Percentiles rank a stretch among this genome's conserved stretches.
Conservation (phyloP, 2,113 vertebrate genomes). For the Sus scrofa region T2T-Sscrofa CM000825.6:55219001-55219500, state of each 20-base stretch:
- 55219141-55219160: neutral
- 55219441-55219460: conserved; percentile 30
- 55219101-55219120: conserved; percentile 36
- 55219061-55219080: neutral
- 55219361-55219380: conserved; percentile 8
- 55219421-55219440: conserved; percentile 46
- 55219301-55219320: conserved; percentile 37
- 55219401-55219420: conserved; percentile 22
- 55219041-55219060: neutral
- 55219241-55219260: neutral
- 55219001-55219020: neutral
- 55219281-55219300: conserved; percentile 57
- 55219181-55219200: neutral
- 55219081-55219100: conserved; percentile 6
- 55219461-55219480: neutral
- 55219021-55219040: conserved; percentile 37
- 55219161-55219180: neutral
- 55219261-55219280: neutral
- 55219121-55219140: neutral
- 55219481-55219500: conserved; percentile 40
- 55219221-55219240: neutral
- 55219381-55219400: conserved; percentile 49
- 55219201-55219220: neutral
- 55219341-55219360: neutral
- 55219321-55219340: conserved; percentile 43